Conservation (phyloP, 1,140 invertebrate genomes). For the Brachionus koreanus region DNA sequence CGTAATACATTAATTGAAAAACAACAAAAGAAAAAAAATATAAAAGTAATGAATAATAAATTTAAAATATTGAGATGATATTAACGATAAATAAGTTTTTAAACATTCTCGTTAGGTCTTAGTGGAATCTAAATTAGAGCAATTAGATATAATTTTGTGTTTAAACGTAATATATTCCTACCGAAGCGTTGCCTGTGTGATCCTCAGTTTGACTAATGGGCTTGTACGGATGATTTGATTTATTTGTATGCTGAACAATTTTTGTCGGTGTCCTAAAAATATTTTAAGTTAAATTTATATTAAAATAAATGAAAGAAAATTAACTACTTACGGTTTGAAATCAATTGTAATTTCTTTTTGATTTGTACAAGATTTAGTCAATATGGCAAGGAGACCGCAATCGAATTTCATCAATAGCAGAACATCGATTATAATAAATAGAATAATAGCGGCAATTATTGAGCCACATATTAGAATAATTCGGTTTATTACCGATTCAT, state of each 20-base stretch:
- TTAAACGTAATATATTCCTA: neutral
- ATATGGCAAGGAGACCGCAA: slow-evolving; percentile 21
- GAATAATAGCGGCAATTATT: slow-evolving; percentile 18
- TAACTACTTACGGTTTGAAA: slow-evolving; percentile 20
- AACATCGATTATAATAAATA: slow-evolving; percentile 35
- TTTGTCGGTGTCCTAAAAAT: neutral
- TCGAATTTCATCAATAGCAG: slow-evolving; percentile 4
- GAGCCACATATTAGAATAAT: neutral
- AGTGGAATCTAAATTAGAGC: slow-evolving; percentile 1
- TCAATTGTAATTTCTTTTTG: slow-evolving; percentile 33
- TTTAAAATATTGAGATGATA: neutral
- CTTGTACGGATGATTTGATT: neutral
- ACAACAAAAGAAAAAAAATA: neutral
- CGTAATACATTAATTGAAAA: neutral
- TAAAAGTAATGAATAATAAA: neutral
- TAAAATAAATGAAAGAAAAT: no score
- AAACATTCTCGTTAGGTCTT: neutral
- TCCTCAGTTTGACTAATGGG: neutral
- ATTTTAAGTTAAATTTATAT: neutral
- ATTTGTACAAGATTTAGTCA: slow-evolving; percentile 16
- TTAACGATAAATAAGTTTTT: neutral
- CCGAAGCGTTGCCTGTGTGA: neutral
- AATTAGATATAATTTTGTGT: neutral
- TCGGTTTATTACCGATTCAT: slow-evolving; percentile 24
- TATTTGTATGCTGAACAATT: neutral